Percentiles rank a stretch among this genome's conserved stretches.
phyloP scores from a whole-genome alignment of 1,140 invertebrate genomes.

The Formica selysi region DNA sequence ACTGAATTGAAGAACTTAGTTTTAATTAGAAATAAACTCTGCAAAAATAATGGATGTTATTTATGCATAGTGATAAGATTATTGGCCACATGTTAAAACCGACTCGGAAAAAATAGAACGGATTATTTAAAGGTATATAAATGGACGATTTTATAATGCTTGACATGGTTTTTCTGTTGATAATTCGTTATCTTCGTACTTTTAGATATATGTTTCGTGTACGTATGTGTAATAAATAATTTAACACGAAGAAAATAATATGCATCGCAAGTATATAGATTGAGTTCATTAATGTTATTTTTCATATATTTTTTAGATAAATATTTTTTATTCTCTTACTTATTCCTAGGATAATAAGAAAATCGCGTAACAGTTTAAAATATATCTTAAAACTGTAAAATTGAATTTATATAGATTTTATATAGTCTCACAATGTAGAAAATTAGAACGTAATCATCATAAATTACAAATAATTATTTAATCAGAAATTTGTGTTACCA shows the following conservation, averaged over 20 bases:
- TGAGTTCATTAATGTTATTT: not conserved
- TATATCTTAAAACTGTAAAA: not conserved
- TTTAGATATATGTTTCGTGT: not conserved
- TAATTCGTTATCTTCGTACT: not conserved
- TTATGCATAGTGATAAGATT: not conserved
- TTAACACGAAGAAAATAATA: no score
- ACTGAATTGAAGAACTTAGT: not conserved
- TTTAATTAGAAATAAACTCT: not conserved
- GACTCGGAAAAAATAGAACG: not conserved
- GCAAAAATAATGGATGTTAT: not conserved
- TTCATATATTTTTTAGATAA: not conserved
- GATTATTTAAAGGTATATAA: constrained; percentile 22
- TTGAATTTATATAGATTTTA: not conserved
- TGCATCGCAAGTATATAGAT: not conserved
- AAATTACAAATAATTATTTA: constrained; percentile 11
- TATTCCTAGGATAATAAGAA: not conserved
- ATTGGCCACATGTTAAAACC: not conserved
- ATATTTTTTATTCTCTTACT: not conserved
- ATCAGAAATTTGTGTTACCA: not conserved
- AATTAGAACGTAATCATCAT: not conserved
- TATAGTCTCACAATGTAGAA: not conserved
- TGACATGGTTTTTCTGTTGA: not conserved
- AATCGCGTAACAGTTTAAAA: not conserved
- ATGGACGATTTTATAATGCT: constrained; percentile 17
- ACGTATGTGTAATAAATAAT: no score